phyloP scores from a whole-genome alignment of 2,113 vertebrate species.

The Carassius gibelio region DNA sequence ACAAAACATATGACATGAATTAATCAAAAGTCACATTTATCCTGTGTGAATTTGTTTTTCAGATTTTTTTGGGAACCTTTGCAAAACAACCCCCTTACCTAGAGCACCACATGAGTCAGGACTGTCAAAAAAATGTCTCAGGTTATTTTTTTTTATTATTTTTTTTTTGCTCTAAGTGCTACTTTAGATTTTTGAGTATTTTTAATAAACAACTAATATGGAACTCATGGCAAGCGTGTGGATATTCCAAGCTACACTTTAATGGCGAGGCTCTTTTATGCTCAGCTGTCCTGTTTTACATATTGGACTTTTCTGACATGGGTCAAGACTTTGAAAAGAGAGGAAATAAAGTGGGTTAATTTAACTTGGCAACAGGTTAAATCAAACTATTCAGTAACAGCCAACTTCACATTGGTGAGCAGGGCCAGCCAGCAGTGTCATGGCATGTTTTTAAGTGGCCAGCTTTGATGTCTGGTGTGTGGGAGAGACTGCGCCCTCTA shows the following conservation, averaged over 20 bases:
- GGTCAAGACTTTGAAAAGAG: constrained; percentile 36
- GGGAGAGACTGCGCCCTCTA: constrained; percentile 45
- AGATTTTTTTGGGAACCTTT: background rate
- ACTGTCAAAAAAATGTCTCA: background rate
- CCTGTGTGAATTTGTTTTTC: too few species aligned
- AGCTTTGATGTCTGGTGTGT: constrained; percentile 64
- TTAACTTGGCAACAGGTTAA: constrained; percentile 40
- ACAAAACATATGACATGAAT: too few species aligned
- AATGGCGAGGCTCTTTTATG: constrained; percentile 28
- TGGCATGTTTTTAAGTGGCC: constrained; percentile 52
- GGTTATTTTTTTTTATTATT: background rate
- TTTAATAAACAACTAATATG: background rate
- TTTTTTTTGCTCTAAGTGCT: background rate
- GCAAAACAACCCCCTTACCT: background rate
- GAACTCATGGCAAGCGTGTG: background rate
- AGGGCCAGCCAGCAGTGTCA: constrained; percentile 35
- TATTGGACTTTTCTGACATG: constrained; percentile 39
- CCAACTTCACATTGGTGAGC: constrained; percentile 23
- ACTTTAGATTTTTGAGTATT: background rate
- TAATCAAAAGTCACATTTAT: background rate
- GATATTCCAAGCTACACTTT: constrained; percentile 31
- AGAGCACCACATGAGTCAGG: background rate
- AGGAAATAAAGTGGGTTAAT: constrained; percentile 21
- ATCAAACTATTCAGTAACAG: constrained; percentile 17
- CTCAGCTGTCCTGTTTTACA: constrained; percentile 13